Evolutionary conservation across 2,888 invertebrate species (phyloP), one percentile per base, ranked within the genome.

Genomic region (Limenitis camilla): DNA sequence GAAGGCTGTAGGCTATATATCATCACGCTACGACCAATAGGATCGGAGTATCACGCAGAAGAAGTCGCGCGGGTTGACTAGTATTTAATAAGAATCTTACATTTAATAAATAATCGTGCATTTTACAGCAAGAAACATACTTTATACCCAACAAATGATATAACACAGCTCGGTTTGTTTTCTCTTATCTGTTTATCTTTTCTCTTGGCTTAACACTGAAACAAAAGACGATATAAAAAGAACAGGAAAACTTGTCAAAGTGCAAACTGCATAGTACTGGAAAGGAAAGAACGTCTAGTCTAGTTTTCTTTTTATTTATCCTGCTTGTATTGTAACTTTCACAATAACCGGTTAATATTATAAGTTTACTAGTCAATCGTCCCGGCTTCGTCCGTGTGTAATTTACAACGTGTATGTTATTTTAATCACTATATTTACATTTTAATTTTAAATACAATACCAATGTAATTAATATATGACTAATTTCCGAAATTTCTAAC

Each of bases 191-290:
- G 31, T 40, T 52, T 48, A 45, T 49, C 41, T 54, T 59, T 52
- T 53, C 51, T 58, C 53, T 51, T 46, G 47, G 48, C 53, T 52
- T 52, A 52, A 30, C 52, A 48, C 29, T 41, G 55, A 59, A 62
- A 63, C 62, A 63, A 61, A 65, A 60, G 58, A 57, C 51, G 52
- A 53, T 59, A 45, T 56, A 64, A 69, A 65, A 61, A 65, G 60
- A 61, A 55, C 38, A 58, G 49, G 57, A 56, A 53, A 57, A 59
- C 59, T 65, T 62, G 65, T 64, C 63, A 63, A 64, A 69, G 68
- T 68, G 68, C 67, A 71, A 66, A 67, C 67, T 68, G 67, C 67
- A 69, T 59, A 63, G 62, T 62, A 63, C 61, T 61, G 66, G 63
- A 52, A 53, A 54, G 61, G 60, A 63, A 66, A 65, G 61, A 65